Evolutionary conservation across 2,888 invertebrate genomes (phyloP).

Genomic region (Mesopsocus fuscifrons): DNA sequence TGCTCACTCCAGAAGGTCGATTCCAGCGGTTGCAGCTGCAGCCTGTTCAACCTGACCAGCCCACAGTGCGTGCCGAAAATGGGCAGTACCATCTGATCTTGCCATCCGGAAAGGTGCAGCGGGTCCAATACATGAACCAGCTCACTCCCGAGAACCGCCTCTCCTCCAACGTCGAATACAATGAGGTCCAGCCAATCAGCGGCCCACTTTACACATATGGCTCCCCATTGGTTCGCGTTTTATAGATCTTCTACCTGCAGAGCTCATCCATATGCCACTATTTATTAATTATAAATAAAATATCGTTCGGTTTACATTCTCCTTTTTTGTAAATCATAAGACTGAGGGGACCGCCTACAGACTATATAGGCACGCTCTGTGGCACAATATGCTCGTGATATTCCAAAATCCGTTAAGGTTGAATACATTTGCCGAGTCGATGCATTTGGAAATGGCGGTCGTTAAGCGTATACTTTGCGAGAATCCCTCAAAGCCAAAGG

Average conservation of each 20-base stretch:
- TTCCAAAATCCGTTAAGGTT: conserved; percentile 1
- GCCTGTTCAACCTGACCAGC: neutral
- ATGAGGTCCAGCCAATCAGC: conserved; percentile 8
- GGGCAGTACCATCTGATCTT: conserved; percentile 3
- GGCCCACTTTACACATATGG: conserved; percentile 10
- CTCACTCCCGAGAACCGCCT: conserved; percentile 4
- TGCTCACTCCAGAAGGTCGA: neutral
- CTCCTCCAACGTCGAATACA: neutral
- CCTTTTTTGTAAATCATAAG: no score
- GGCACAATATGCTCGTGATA: no score
- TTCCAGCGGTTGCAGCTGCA: neutral
- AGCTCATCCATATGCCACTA: no score
- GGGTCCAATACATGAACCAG: conserved; percentile 4
- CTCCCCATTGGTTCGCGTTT: conserved; percentile 10
- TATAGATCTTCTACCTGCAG: neutral
- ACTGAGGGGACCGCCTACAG: no score
- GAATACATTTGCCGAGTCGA: conserved; percentile 6
- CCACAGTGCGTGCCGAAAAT: neutral
- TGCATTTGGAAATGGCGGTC: conserved; percentile 9
- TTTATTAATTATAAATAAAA: no score
- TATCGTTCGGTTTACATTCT: no score
- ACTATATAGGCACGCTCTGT: no score
- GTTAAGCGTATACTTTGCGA: conserved; percentile 2
- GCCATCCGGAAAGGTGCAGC: conserved; percentile 5
- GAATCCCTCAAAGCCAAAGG: conserved; percentile 1